These are phyloP conservation scores for Sinocyclocheilus grahami DNA, from an alignment of 2,113 vertebrate species.

Conservation along the genomic window DNA sequence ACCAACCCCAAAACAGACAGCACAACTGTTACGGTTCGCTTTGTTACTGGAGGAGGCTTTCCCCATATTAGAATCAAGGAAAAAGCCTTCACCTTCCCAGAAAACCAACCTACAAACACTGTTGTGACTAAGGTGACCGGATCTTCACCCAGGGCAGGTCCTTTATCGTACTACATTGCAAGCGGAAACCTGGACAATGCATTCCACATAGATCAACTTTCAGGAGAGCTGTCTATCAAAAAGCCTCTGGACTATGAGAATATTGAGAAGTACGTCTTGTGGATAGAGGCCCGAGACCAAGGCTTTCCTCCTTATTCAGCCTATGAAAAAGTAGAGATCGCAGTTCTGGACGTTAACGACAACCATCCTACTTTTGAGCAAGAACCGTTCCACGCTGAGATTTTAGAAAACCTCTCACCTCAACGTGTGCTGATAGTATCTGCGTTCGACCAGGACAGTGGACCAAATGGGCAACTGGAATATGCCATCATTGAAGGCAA, in stretches of 20 bases:
- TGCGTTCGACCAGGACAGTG: conserved; percentile 88
- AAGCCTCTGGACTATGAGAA: conserved; percentile 87
- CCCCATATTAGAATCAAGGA: conserved; percentile 84
- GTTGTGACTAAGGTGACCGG: conserved; percentile 84
- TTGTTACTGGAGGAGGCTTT: conserved; percentile 87
- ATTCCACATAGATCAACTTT: conserved; percentile 89
- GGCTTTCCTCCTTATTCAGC: conserved; percentile 97
- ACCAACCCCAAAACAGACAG: conserved; percentile 84
- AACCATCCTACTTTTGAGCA: conserved; percentile 86
- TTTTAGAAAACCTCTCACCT: conserved; percentile 89
- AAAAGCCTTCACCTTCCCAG: conserved; percentile 85
- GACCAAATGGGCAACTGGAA: conserved; percentile 87
- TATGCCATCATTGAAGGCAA: conserved; percentile 90
- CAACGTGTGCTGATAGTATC: conserved; percentile 83
- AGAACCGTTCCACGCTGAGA: conserved; percentile 86
- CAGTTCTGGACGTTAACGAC: conserved; percentile 89
- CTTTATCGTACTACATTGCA: conserved; percentile 90
- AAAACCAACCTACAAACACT: conserved; percentile 85
- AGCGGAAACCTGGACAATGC: conserved; percentile 91
- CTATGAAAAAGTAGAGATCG: conserved; percentile 88
- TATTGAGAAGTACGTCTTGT: conserved; percentile 89
- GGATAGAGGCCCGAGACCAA: conserved; percentile 92
- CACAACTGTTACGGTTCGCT: conserved; percentile 93
- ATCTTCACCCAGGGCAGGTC: conserved; percentile 85
- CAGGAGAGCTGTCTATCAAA: conserved; percentile 86